Evolutionary conservation across 2,888 invertebrate species (phyloP).

Genomic region (Lacanobia oleracea): DNA sequence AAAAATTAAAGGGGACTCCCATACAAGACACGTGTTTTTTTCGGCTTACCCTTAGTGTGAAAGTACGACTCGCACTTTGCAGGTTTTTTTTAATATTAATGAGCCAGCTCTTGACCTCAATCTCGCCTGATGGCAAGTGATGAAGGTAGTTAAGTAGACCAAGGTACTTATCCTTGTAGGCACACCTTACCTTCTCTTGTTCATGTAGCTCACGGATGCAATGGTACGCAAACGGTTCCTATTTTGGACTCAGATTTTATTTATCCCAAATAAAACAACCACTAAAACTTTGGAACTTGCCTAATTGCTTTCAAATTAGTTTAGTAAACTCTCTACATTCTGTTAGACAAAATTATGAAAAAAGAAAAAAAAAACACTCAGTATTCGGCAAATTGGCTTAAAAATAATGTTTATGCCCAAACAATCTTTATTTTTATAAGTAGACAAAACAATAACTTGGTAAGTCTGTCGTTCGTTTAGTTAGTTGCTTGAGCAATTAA

Average conservation of each 20-base stretch:
- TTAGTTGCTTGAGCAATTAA: background rate
- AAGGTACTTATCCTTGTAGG: too few species aligned
- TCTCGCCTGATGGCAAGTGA: too few species aligned
- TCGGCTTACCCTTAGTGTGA: too few species aligned
- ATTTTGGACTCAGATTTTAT: background rate
- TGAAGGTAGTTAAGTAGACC: too few species aligned
- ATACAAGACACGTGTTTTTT: too few species aligned
- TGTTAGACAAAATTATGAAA: background rate
- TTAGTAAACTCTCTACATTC: background rate
- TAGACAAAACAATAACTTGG: background rate
- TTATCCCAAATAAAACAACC: background rate
- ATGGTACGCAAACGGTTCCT: background rate
- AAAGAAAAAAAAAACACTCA: background rate
- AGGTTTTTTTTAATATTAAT: too few species aligned
- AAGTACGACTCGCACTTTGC: too few species aligned
- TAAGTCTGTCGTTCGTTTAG: background rate
- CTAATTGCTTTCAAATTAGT: constrained; percentile 21
- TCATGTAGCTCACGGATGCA: background rate
- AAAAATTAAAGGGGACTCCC: too few species aligned
- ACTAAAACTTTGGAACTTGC: constrained; percentile 9
- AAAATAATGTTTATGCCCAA: background rate
- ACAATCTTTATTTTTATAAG: background rate
- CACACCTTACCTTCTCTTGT: too few species aligned
- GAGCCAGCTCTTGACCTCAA: too few species aligned
- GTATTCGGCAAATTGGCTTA: background rate